Evolutionary conservation across 2,888 invertebrate genomes (phyloP).

Genomic region (Latrodectus hesperus): DNA sequence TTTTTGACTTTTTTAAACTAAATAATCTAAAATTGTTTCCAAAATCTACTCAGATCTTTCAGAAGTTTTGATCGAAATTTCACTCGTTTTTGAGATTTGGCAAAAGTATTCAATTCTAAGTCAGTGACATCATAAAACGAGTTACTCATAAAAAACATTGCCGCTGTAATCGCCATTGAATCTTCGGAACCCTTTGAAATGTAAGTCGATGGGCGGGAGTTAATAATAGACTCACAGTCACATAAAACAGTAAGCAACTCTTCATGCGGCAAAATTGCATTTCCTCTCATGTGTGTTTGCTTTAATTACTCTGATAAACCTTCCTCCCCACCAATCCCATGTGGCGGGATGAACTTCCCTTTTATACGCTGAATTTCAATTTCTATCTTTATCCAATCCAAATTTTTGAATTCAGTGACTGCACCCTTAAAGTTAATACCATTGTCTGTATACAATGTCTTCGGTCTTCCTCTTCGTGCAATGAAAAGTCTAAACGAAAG

Average conservation of each 20-base stretch:
- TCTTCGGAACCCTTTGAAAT: too few relatives aligned
- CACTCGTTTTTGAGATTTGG: too few relatives aligned
- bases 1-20: background rate
- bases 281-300: fast-evolving
- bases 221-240: too few relatives aligned
- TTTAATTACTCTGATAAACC: background rate
- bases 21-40: background rate
- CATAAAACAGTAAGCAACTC: background rate
- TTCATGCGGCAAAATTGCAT: background rate
- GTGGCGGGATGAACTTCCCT: background rate
- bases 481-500: background rate
- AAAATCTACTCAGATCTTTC: background rate
- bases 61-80: background rate
- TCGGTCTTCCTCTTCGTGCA: background rate
- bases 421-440: background rate
- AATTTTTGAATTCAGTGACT: background rate
- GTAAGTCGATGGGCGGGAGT: too few relatives aligned
- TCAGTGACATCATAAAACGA: too few relatives aligned
- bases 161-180: too few relatives aligned
- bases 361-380: background rate
- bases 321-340: background rate
- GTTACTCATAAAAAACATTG: too few relatives aligned
- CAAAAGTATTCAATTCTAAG: too few relatives aligned
- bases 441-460: background rate
- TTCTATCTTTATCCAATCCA: background rate